Percentiles rank a stretch among this genome's conserved stretches.
Conservation (phyloP, 2,113 vertebrate species). For the Terrapene triunguis region DNA sequence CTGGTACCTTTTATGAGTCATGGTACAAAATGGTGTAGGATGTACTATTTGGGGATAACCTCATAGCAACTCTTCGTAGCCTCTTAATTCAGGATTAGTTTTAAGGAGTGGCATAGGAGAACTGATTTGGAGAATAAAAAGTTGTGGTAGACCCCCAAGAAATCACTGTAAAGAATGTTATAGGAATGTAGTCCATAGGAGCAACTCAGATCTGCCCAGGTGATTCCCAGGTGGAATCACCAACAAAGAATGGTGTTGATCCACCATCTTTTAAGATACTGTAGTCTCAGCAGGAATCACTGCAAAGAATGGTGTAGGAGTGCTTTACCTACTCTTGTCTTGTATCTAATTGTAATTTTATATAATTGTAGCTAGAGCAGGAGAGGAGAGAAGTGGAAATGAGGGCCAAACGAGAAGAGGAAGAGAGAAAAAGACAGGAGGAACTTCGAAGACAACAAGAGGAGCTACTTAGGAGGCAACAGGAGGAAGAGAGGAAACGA, state of each 20-base stretch:
- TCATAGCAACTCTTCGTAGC: neutral
- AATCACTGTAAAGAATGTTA: neutral
- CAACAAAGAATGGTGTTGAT: slow-evolving; percentile 46
- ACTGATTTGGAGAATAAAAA: neutral
- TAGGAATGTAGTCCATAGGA: slow-evolving; percentile 16
- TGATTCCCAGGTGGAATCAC: slow-evolving; percentile 19
- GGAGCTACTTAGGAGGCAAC: slow-evolving; percentile 90
- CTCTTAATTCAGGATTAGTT: slow-evolving; percentile 11
- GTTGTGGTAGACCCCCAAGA: neutral
- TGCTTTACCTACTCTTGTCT: slow-evolving; percentile 46
- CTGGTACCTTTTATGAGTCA: neutral
- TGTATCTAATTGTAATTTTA: slow-evolving; percentile 71
- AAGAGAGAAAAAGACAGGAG: slow-evolving; percentile 91
- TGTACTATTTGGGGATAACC: neutral
- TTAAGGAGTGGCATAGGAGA: slow-evolving; percentile 27
- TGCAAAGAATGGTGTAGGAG: slow-evolving; percentile 58
- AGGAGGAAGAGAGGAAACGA: slow-evolving; percentile 93
- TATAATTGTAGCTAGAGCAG: slow-evolving; percentile 89
- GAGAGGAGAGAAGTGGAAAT: slow-evolving; percentile 94
- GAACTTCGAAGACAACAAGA: slow-evolving; percentile 88
- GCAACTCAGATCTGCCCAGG: neutral
- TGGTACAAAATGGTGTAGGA: neutral
- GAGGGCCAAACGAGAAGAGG: slow-evolving; percentile 95
- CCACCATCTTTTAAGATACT: slow-evolving; percentile 6
- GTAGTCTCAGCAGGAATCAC: slow-evolving; percentile 39